Conservation (phyloP, 2,888 invertebrate genomes). For the Suillia variegata region DNA sequence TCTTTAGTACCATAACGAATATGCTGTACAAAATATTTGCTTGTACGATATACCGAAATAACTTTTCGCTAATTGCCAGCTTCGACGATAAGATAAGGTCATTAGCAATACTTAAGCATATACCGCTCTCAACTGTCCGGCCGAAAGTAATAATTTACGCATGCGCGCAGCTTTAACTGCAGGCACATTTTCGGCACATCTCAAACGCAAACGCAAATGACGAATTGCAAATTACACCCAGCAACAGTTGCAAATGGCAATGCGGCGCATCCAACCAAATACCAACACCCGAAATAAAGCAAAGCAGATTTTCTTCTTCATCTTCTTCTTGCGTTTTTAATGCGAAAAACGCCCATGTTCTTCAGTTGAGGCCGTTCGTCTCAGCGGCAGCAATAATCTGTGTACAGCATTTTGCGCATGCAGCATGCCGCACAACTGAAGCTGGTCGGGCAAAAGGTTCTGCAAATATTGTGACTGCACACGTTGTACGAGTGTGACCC, state of each 20-base stretch:
- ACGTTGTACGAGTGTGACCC: neutral
- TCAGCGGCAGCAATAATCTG: no score
- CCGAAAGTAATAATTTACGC: neutral
- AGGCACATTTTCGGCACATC: constrained; percentile 11
- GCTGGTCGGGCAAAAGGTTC: neutral
- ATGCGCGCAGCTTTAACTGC: neutral
- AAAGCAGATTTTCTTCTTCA: neutral
- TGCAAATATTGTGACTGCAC: constrained; percentile 20
- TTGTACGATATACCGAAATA: neutral
- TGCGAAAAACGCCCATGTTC: neutral
- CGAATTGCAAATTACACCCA: constrained; percentile 35
- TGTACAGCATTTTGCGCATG: no score
- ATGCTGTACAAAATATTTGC: neutral
- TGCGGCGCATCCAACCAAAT: neutral
- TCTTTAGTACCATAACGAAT: neutral
- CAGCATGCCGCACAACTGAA: no score
- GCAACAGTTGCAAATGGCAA: neutral
- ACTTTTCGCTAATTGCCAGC: constrained; percentile 24
- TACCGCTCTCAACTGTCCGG: neutral
- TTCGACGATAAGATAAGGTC: constrained; percentile 26
- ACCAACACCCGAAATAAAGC: neutral
- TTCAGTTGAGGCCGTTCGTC: no score
- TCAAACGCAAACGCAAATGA: constrained; percentile 27
- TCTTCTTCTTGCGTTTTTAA: no score
- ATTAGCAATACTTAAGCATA: constrained; percentile 1